Evolutionary conservation across 1,140 invertebrate genomes (phyloP).

Genomic region (Ylistrum balloti): DNA sequence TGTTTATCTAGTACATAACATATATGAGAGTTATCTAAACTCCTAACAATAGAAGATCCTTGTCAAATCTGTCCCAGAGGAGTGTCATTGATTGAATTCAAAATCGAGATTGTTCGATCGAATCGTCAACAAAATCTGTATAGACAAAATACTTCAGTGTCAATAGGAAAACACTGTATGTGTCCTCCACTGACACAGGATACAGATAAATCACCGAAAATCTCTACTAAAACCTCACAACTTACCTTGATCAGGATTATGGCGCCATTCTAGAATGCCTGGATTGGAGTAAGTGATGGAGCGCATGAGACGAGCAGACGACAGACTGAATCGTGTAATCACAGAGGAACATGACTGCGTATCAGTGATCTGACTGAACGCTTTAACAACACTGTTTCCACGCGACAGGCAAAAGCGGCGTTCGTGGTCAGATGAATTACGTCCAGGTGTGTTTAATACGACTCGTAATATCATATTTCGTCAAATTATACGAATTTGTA

Average conservation of each 20-base stretch:
- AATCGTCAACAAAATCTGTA: background rate
- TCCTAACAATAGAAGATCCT: background rate
- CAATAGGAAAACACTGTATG: background rate
- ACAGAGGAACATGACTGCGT: background rate
- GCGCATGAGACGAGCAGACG: background rate
- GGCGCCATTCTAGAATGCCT: background rate
- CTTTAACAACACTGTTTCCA: background rate
- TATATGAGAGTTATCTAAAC: too few species aligned
- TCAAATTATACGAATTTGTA: background rate
- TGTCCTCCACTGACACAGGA: background rate
- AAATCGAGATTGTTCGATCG: background rate
- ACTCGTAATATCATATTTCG: background rate
- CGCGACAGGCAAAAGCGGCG: background rate
- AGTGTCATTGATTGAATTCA: background rate
- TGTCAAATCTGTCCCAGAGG: background rate
- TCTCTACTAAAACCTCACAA: background rate
- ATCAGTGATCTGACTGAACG: background rate
- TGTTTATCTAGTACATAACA: too few species aligned
- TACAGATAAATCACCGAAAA: background rate
- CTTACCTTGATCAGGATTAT: conserved; percentile 17
- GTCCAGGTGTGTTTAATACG: background rate
- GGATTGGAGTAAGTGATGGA: background rate
- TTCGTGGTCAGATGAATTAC: background rate
- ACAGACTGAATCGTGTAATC: background rate
- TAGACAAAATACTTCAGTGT: background rate